Evolutionary conservation across 64 coral and sea anemone genomes (phyloP), one percentile per base, ranked within the genome.

Genomic region (Stylophora pistillata): DNA sequence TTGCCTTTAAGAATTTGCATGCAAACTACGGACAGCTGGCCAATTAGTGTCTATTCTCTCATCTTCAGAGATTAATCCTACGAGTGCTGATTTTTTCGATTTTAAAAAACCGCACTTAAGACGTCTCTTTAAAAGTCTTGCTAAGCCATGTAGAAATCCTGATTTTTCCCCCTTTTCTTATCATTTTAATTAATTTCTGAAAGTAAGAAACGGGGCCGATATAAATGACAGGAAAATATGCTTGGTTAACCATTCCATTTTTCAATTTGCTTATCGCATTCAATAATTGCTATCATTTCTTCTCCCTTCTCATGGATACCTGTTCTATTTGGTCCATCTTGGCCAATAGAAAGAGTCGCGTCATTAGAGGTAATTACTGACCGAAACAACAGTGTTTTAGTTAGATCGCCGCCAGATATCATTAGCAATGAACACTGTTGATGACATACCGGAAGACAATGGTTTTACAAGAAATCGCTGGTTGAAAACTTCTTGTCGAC

Each of bases 1-100:
- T 84, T 69, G 34, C 62, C 80, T 30, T 54, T 25, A 84, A 69
- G 80, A 84, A 84, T 84, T 84, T 84, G 80, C 80, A 84, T 84
- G 80, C 15, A 84, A 84, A 84, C 62, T 84, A 41, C 58, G 80
- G 37, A 63, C 80, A 84, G 80, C 41, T 84, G 80, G 80, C 58
- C 80, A 84, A 84, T 84, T 84, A 84, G 62, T 15, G 21, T 26
- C 62, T 34, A 53, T 84, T 84, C 80, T 84, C 65, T 69, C 20
- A 30, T 69, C 1, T 52, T 68, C 30, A 13, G 21, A 60, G 79
- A 66, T 82, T 66, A 84, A 71, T 84, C 62, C 27, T 25, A 68
- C n/a, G 28, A 84, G 10, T 69, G 33, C 62, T 52, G 62, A 69
- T 65, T 37, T 64, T 82, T 70, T 59, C 23, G 21, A 21, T 29